Conservation (phyloP, 2,797 vertebrate genomes). For the Enteromius thamalakanensis region DNA sequence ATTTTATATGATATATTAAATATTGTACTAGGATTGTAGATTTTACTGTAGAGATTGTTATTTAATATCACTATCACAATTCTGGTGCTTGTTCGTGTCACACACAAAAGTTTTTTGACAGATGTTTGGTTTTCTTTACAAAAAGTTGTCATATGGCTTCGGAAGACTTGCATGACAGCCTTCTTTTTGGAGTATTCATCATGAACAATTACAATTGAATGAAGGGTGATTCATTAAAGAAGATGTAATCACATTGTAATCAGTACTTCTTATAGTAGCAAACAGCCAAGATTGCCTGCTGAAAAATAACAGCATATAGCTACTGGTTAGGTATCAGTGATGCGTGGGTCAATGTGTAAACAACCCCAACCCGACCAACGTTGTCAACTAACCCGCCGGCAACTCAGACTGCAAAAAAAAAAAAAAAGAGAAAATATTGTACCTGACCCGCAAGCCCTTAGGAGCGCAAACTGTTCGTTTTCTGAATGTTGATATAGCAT, state of each 20-base stretch:
- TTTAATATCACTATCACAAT: background rate
- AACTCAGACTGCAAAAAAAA: no score
- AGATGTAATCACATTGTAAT: background rate
- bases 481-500: no score
- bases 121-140: no score
- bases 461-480: no score
- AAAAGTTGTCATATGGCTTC: background rate
- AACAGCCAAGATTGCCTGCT: background rate
- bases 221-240: background rate
- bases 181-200: background rate
- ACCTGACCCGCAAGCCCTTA: no score
- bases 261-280: background rate
- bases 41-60: background rate
- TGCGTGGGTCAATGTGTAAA: no score
- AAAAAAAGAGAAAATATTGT: no score
- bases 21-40: background rate
- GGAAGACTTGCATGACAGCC: background rate
- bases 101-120: background rate
- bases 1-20: background rate
- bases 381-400: no score
- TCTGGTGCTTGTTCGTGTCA: background rate
- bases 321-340: background rate
- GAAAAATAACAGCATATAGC: no score
- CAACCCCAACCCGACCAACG: no score
- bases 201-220: background rate